Evolutionary conservation across 2,797 vertebrate species (phyloP), one percentile per base, ranked within the genome.

Genomic region (Propithecus perrieri): DNA sequence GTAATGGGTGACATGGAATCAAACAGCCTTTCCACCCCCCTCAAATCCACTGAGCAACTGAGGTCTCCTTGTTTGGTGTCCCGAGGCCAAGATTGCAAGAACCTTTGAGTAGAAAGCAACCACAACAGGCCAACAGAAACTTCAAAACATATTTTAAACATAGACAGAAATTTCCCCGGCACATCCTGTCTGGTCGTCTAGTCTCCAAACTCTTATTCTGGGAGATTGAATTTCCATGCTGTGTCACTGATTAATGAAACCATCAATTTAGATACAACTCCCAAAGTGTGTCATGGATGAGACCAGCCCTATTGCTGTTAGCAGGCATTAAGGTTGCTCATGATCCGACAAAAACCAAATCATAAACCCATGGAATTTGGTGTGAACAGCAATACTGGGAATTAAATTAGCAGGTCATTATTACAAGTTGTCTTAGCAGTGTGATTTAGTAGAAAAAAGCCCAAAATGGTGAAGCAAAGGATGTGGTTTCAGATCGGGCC

Each of bases 101-200:
- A 91, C 33, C 85, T 18, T 12, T 11, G 30, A 79, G 80, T 28
- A 71, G 55, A 96, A 90, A 74, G 41, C 76, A 95, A 76, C 88
- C 67, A 50, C 69, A 53, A 38, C 10, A 65, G 78, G 89, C 85
- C n/a, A 67, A 22, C 38, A 85, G 61, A 63, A 86, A 95, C 89
- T 89, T 93, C 92, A 79, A 85, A 94, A 83, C 87, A 63, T 57
- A 35, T 46, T 92, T 89, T 69, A 81, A 93, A 94, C 1, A 6
- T 55, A 79, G 91, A 76, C 55, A 22, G 76, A 85, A 79, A 80
- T n/a, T 95, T 94, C 78, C 74, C 38, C n/a, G 1, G 89, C 88
- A 89, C 65, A 26, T 72, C 85, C 93, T 50, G 81, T 80, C 59
- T 48, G 57, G 67, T 50, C 85, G 48, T 92, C 71, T 84, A 79